Conservation (phyloP, 1,140 invertebrate genomes). For the Lethrus apterus region DNA sequence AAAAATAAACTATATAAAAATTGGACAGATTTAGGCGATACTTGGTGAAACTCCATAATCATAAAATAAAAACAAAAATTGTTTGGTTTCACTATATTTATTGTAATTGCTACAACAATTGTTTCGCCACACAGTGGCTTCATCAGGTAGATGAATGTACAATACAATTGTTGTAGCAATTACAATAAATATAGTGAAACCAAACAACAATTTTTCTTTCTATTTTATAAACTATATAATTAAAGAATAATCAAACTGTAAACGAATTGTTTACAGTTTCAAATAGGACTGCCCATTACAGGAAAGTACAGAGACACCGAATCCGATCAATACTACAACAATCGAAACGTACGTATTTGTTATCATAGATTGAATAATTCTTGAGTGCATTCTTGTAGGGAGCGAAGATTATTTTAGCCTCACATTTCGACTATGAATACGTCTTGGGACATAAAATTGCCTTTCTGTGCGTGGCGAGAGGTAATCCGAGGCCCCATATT, state of each 20-base stretch:
- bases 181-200: too few species aligned
- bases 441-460: slow-evolving; percentile 87
- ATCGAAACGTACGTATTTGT: slow-evolving; percentile 64
- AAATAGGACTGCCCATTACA: slow-evolving; percentile 76
- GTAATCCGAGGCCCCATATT: slow-evolving; percentile 75
- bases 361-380: neutral
- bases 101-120: too few species aligned
- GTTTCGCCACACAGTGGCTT: too few species aligned
- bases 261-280: too few species aligned
- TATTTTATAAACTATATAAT: too few species aligned
- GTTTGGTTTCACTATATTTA: too few species aligned
- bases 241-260: too few species aligned
- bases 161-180: too few species aligned
- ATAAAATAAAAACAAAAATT: too few species aligned
- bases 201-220: too few species aligned
- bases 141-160: too few species aligned
- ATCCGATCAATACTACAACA: slow-evolving; percentile 81
- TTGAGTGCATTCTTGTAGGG: slow-evolving; percentile 53
- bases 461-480: slow-evolving; percentile 81
- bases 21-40: neutral
- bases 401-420: slow-evolving; percentile 81
- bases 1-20: neutral
- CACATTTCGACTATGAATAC: slow-evolving; percentile 90
- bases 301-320: slow-evolving; percentile 80
- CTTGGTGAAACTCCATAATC: neutral